phyloP scores from a whole-genome alignment of 2,113 vertebrate genomes.

The Dryoscopus gambensis region DNA sequence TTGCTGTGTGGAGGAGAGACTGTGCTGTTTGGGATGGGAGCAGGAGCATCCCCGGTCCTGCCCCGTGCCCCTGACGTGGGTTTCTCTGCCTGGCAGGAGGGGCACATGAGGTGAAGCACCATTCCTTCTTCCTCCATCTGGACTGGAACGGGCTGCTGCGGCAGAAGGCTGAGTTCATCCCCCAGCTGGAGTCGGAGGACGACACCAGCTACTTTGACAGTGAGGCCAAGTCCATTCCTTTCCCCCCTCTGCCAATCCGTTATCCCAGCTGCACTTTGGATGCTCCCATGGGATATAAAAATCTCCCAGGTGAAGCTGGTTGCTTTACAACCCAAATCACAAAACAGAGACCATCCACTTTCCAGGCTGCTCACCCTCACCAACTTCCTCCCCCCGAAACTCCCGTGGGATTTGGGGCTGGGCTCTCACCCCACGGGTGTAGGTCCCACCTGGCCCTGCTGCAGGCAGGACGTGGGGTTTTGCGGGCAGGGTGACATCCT shows the following conservation, averaged over 20 bases:
- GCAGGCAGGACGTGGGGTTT: neutral
- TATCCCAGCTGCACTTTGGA: neutral
- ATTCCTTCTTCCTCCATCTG: slow-evolving; percentile 86
- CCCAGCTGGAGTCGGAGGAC: slow-evolving; percentile 91
- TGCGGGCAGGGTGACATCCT: neutral
- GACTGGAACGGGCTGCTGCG: slow-evolving; percentile 95
- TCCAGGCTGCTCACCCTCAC: neutral
- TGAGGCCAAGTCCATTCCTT: slow-evolving; percentile 60
- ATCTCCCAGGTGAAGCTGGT: neutral
- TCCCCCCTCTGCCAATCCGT: neutral
- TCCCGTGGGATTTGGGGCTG: neutral
- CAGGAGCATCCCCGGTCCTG: neutral
- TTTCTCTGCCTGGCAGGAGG: slow-evolving; percentile 74
- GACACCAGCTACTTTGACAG: slow-evolving; percentile 99
- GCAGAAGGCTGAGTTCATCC: slow-evolving; percentile 96
- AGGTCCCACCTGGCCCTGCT: neutral
- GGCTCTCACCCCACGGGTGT: neutral
- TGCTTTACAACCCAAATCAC: neutral
- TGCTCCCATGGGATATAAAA: fast-evolving
- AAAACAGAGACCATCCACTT: neutral
- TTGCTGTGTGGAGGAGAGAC: neutral
- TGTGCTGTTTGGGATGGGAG: neutral
- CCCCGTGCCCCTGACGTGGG: fast-evolving
- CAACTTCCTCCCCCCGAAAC: neutral
- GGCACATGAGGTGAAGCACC: slow-evolving; percentile 88